These are phyloP conservation scores for Ifrita kowaldi DNA, from an alignment of 2,113 vertebrate genomes.

Conservation along the genomic window DNA sequence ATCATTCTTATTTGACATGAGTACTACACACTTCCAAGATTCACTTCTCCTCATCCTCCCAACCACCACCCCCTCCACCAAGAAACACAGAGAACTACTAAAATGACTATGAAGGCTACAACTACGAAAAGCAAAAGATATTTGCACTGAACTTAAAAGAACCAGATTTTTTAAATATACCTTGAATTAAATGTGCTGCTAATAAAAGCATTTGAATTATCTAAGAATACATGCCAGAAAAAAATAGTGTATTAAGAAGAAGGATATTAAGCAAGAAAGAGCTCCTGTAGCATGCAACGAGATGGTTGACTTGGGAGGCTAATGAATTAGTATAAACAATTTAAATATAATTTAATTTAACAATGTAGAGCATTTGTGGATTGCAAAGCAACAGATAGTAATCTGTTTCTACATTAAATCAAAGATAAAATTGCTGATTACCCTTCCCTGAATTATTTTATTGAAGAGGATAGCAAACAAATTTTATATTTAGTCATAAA, in stretches of 20 bases:
- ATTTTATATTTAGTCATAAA: constrained; percentile 51
- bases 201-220: not conserved
- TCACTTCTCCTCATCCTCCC: not conserved
- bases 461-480: constrained; percentile 18
- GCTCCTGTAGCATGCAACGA: not conserved
- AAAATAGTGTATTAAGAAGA: not conserved
- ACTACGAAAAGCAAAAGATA: not conserved
- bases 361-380: constrained; percentile 54
- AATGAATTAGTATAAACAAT: constrained; percentile 63
- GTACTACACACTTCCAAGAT: not conserved
- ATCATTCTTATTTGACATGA: not conserved
- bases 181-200: not conserved
- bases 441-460: constrained; percentile 54
- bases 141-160: not conserved
- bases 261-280: not conserved
- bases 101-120: not conserved
- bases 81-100: not conserved
- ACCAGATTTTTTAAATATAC: not conserved
- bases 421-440: constrained; percentile 53
- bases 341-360: constrained; percentile 58
- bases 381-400: constrained; percentile 14
- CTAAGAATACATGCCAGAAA: not conserved
- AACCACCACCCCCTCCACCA: accelerated
- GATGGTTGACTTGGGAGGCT: constrained; percentile 49
- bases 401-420: constrained; percentile 63